These are phyloP conservation scores for Ommatoiulus sabulosus DNA, from an alignment of 2,888 invertebrate species.

Conservation along the genomic window DNA sequence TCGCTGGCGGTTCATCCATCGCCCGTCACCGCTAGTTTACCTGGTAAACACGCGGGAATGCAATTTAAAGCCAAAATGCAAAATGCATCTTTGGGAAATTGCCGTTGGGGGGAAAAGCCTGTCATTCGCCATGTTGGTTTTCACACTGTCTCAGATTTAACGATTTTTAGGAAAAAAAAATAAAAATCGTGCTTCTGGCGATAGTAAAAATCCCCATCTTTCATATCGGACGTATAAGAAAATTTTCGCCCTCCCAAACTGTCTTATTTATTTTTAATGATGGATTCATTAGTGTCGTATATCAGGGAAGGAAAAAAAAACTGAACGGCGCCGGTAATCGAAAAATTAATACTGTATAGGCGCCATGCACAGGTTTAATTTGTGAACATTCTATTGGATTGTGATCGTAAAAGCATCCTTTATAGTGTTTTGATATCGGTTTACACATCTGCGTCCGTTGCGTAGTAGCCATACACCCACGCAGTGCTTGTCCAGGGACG, in stretches of 20 bases:
- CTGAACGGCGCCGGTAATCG: too few species aligned
- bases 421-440: background rate
- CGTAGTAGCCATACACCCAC: background rate
- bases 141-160: conserved; percentile 3
- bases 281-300: too few species aligned
- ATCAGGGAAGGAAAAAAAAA: too few species aligned
- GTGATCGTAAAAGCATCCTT: background rate
- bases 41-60: background rate
- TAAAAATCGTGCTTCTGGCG: too few species aligned
- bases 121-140: conserved; percentile 34
- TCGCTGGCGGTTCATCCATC: background rate
- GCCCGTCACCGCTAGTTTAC: background rate
- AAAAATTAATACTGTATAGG: too few species aligned
- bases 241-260: too few species aligned
- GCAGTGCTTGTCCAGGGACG: background rate
- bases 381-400: background rate
- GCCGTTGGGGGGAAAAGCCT: conserved; percentile 9
- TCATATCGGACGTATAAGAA: background rate
- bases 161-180: background rate
- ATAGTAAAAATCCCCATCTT: background rate
- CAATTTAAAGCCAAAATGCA: background rate
- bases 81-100: background rate
- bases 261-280: too few species aligned
- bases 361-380: too few species aligned
- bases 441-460: background rate